phyloP scores from a whole-genome alignment of 1,140 invertebrate genomes.

The Asbolus verrucosus region DNA sequence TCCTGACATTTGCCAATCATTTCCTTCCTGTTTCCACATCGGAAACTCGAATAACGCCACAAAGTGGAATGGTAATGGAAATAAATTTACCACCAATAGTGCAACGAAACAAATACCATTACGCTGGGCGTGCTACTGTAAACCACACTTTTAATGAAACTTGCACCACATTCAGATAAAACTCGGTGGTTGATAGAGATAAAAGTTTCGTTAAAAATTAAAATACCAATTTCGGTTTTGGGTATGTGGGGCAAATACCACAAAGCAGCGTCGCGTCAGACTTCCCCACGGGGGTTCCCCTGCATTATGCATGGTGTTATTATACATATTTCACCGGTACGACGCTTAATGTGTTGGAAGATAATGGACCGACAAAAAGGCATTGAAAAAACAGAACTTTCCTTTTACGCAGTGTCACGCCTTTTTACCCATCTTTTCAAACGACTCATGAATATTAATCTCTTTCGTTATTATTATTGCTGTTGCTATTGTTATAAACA shows the following conservation, averaged over 20 bases:
- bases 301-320: constrained; percentile 60
- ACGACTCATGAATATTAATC: constrained; percentile 16
- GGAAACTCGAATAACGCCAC: constrained; percentile 28
- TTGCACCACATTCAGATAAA: not conserved
- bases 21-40: constrained; percentile 52
- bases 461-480: too few relatives aligned
- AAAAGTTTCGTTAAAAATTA: constrained; percentile 40
- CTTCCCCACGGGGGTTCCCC: constrained; percentile 44
- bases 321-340: constrained; percentile 60
- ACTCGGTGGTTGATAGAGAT: not conserved
- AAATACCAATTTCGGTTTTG: constrained; percentile 44
- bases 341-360: constrained; percentile 58
- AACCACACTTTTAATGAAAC: constrained; percentile 12
- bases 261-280: constrained; percentile 26
- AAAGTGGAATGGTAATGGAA: constrained; percentile 42
- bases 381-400: constrained; percentile 55
- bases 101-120: constrained; percentile 32
- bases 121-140: constrained; percentile 14
- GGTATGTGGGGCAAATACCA: constrained; percentile 25
- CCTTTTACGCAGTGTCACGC: constrained; percentile 53
- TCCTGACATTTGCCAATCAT: constrained; percentile 56
- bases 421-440: constrained; percentile 46
- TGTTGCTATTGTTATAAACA: too few relatives aligned
- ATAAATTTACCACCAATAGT: constrained; percentile 40
- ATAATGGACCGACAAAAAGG: constrained; percentile 56